These are phyloP conservation scores for Lepus timidus DNA, from an alignment of 2,113 vertebrate species.

Conservation along the genomic window DNA sequence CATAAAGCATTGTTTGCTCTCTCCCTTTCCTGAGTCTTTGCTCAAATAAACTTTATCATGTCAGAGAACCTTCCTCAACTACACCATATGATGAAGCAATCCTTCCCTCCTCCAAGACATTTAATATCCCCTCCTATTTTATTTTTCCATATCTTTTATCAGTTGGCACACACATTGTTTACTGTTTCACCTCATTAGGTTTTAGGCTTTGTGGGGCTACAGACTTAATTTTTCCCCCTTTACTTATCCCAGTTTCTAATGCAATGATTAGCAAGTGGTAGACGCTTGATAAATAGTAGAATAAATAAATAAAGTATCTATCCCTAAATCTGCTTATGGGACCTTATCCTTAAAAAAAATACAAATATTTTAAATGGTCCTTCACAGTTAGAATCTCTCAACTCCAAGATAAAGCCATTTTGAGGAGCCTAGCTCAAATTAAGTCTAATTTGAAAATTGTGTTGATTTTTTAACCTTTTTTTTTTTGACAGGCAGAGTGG, in stretches of 20 bases:
- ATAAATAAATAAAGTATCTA: background rate
- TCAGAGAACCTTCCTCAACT: background rate
- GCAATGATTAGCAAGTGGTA: background rate
- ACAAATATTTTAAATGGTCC: background rate
- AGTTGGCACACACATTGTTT: background rate
- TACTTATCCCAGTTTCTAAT: background rate
- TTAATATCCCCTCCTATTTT: background rate
- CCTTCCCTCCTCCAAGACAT: background rate
- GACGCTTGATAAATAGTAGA: background rate
- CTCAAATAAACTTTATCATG: background rate
- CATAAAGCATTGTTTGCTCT: too few species aligned
- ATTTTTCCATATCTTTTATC: background rate
- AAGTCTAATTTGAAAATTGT: constrained; percentile 30
- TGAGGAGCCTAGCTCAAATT: constrained; percentile 19
- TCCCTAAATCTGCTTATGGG: background rate
- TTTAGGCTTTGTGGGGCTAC: background rate
- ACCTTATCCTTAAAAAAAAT: background rate
- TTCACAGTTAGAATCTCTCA: background rate
- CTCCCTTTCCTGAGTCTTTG: background rate
- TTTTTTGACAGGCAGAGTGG: too few species aligned
- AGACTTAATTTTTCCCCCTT: background rate
- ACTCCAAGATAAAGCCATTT: constrained; percentile 33
- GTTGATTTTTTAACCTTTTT: background rate
- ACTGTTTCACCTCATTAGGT: background rate
- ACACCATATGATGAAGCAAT: background rate